phyloP scores from a whole-genome alignment of 2,888 invertebrate genomes.

The Calameuta pallipes region DNA sequence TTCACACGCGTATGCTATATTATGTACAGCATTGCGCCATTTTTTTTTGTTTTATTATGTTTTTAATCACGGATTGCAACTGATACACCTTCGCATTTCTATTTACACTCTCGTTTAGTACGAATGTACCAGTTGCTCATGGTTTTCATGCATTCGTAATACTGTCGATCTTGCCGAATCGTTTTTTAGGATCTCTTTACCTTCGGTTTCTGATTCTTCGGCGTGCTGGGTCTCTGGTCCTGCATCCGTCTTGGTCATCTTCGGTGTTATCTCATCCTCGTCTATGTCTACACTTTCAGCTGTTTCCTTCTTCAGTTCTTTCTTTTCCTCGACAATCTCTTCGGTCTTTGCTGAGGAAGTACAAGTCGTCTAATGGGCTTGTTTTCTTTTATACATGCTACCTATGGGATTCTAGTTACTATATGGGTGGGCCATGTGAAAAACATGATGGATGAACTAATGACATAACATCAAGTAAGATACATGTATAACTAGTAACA shows the following conservation, averaged over 20 bases:
- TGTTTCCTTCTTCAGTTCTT: conserved; percentile 37
- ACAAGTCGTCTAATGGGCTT: conserved; percentile 23
- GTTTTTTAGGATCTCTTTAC: conserved; percentile 47
- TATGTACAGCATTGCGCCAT: background rate
- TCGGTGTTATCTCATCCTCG: conserved; percentile 64
- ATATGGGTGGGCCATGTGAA: background rate
- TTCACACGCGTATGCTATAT: background rate
- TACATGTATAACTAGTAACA: background rate
- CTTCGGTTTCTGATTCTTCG: conserved; percentile 63
- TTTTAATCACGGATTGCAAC: conserved; percentile 38
- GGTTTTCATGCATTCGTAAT: conserved; percentile 30
- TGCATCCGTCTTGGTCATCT: conserved; percentile 59
- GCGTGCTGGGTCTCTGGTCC: conserved; percentile 48
- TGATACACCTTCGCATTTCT: conserved; percentile 15
- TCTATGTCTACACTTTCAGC: conserved; percentile 47
- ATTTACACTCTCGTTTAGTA: conserved; percentile 11
- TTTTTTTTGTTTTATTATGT: conserved; percentile 36
- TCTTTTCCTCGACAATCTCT: conserved; percentile 52
- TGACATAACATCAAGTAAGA: background rate
- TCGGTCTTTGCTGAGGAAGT: conserved; percentile 59
- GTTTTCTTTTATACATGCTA: background rate
- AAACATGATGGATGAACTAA: background rate
- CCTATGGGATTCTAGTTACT: background rate
- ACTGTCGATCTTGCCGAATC: conserved; percentile 26
- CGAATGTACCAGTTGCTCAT: conserved; percentile 40